Evolutionary conservation across 1,140 invertebrate species (phyloP).

Genomic region (Littorina saxatilis): DNA sequence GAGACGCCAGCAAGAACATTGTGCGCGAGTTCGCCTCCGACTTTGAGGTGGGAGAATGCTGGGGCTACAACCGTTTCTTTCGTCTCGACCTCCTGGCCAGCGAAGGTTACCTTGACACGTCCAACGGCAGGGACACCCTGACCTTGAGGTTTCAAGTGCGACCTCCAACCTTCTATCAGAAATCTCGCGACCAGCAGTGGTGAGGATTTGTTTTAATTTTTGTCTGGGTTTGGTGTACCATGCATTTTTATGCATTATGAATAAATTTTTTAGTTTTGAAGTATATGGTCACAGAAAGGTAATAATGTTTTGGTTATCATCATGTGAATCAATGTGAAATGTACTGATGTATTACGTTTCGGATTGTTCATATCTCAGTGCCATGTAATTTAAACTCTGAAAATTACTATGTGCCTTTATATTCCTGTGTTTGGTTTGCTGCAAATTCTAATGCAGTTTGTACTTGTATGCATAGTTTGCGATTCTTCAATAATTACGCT

Average conservation of each 20-base stretch:
- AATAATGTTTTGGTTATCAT: no score
- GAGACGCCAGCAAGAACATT: constrained; percentile 92
- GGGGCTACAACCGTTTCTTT: constrained; percentile 97
- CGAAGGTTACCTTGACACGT: constrained; percentile 86
- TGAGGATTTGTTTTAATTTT: constrained; percentile 48
- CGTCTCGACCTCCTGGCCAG: constrained; percentile 91
- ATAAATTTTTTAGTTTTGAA: no score
- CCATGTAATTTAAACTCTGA: no score
- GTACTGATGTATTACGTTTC: no score
- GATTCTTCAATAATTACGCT: no score
- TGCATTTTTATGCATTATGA: background rate
- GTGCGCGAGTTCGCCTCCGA: constrained; percentile 92
- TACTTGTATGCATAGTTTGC: no score
- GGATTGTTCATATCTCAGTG: no score
- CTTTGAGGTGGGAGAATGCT: constrained; percentile 98
- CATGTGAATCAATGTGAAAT: no score
- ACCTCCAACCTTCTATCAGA: constrained; percentile 94
- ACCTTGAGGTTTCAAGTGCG: constrained; percentile 88
- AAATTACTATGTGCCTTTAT: no score
- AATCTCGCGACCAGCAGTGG: constrained; percentile 95
- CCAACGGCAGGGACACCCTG: constrained; percentile 69
- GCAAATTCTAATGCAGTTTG: no score
- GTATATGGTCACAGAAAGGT: no score
- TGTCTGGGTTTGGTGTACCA: background rate
- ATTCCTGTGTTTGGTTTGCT: no score